Base-by-base conservation (phyloP, 2,797 vertebrate species). In the Hypotaenidia okinawae region DNA sequence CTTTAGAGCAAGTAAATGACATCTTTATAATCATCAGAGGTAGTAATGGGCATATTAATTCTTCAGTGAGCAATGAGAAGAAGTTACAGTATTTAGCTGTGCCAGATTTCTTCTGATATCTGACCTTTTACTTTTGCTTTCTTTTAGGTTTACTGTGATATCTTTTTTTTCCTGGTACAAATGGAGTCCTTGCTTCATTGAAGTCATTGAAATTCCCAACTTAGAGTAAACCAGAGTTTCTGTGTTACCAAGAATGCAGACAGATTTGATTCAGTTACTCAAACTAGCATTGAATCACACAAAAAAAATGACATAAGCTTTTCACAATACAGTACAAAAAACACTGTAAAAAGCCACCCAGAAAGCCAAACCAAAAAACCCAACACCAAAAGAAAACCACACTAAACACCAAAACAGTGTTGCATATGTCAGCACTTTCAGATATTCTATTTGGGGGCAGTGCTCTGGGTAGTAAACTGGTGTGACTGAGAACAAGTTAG, bases 21-120 rank as follows among this genome's bases (percentile, higher is more conserved):
- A 22, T 76, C 5, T 16, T 74, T 91, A 72, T 75, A 52, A 76
- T 68, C 57, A 66, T 87, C 89, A 72, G 17, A 75, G 58, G 49
- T 22, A 74, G 61, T 91, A 92, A 94, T 25, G 35, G 77, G 47
- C 49, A 33, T 84, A 78, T 87, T 28, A 91, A 75, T 91, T 92
- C 89, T 72, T 85, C 79, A 68, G 49, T 23, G 72, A 81, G 61
- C 64, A 43, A 27, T 54, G 3, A 4, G 51, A 79, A 59, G 47
- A 84, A 76, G 45, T 66, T 57, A 68, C 28, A 27, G 16, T 21
- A 23, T 58, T 30, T 35, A 59, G 4, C 17, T 37, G 30, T 72
- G 64, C 75, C 75, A 61, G 28, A 23, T 70, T 74, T 70, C 72
- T 84, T 55, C 64, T 75, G 41, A 6, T 62, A 25, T 43, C 27